These are phyloP conservation scores for Phortica variegata DNA, from an alignment of 1,140 invertebrate species.

Conservation along the genomic window DNA sequence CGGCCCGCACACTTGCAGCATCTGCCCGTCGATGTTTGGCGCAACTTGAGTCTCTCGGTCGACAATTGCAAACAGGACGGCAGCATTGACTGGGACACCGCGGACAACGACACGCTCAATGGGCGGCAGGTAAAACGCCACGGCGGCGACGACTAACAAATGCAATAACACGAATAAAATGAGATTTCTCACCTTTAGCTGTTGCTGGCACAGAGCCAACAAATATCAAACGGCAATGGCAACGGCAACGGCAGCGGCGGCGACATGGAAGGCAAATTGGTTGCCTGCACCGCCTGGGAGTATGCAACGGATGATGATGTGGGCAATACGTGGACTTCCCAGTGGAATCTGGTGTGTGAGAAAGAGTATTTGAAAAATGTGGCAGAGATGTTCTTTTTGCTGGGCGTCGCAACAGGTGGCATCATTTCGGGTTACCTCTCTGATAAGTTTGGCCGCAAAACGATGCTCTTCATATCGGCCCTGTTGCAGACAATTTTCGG, in stretches of 20 bases:
- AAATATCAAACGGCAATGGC: slow-evolving; percentile 12
- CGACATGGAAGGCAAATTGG: slow-evolving; percentile 15
- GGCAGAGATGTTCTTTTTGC: slow-evolving; percentile 69
- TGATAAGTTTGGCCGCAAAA: slow-evolving; percentile 76
- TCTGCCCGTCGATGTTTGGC: slow-evolving; percentile 61
- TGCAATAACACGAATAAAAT: slow-evolving; percentile 12
- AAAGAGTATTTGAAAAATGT: slow-evolving; percentile 64
- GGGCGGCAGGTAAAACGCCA: slow-evolving; percentile 23
- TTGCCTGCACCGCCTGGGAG: slow-evolving; percentile 66
- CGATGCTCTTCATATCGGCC: slow-evolving; percentile 69
- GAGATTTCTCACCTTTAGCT: slow-evolving; percentile 3
- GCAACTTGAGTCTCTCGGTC: slow-evolving; percentile 62
- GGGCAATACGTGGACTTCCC: slow-evolving; percentile 65
- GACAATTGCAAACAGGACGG: slow-evolving; percentile 58
- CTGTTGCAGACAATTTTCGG: slow-evolving; percentile 68
- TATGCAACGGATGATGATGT: slow-evolving; percentile 65
- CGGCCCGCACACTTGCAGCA: slow-evolving; percentile 59
- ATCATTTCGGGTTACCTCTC: slow-evolving; percentile 70
- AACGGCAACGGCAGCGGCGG: background rate
- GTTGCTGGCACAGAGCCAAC: background rate
- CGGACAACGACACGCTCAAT: slow-evolving; percentile 25
- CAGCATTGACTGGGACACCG: slow-evolving; percentile 40
- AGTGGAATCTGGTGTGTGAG: slow-evolving; percentile 70
- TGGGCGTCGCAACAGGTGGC: slow-evolving; percentile 69
- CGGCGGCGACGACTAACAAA: background rate